Evolutionary conservation across 1,140 invertebrate species (phyloP).

Genomic region (Trigoniulus corallinus): DNA sequence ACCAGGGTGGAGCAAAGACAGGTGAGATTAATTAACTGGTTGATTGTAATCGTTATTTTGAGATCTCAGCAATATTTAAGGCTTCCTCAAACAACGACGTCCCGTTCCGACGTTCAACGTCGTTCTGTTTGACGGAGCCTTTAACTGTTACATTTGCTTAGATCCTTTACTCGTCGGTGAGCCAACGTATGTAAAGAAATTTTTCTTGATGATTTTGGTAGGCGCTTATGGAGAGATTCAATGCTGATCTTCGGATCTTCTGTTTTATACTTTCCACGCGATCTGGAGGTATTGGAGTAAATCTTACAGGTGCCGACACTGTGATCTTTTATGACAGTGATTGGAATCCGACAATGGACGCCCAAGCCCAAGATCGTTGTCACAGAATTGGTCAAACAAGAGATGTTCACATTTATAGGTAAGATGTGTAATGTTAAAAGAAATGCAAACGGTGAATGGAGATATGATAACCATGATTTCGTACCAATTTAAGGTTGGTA

Average conservation of each 20-base stretch:
- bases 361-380: slow-evolving; percentile 94
- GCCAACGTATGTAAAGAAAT: too few relatives aligned
- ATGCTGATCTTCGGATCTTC: slow-evolving; percentile 86
- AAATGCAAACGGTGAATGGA: too few relatives aligned
- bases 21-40: slow-evolving; percentile 25
- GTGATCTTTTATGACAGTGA: slow-evolving; percentile 99
- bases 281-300: slow-evolving; percentile 94
- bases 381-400: slow-evolving; percentile 98
- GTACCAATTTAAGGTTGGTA: slow-evolving; percentile 64
- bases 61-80: too few relatives aligned
- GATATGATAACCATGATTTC: too few relatives aligned
- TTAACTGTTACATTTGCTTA: too few relatives aligned
- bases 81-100: too few relatives aligned
- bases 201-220: too few relatives aligned
- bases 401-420: slow-evolving; percentile 99
- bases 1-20: slow-evolving; percentile 91
- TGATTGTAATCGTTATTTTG: neutral
- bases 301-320: slow-evolving; percentile 97
- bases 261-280: slow-evolving; percentile 96
- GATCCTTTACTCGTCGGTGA: too few relatives aligned
- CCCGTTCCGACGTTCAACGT: too few relatives aligned
- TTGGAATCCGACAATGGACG: slow-evolving; percentile 99
- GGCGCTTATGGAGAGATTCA: slow-evolving; percentile 94
- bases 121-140: too few relatives aligned
- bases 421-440: slow-evolving; percentile 33